A percentile compares a stretch with the other conserved stretches of the same genome.
Conservation (phyloP, 2,113 vertebrate species). For the Misgurnus anguillicaudatus region DNA sequence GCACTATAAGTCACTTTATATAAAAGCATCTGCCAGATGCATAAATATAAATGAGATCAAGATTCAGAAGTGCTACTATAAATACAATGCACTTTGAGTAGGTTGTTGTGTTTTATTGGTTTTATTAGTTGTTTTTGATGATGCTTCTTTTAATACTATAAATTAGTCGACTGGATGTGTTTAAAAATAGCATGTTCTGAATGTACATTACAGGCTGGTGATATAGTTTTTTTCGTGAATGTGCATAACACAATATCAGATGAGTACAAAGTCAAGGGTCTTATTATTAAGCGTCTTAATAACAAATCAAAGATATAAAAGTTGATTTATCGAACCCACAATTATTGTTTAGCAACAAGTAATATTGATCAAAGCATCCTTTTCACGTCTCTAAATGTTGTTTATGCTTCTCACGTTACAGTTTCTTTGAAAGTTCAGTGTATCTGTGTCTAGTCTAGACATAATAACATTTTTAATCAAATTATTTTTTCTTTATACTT, state of each 20-base stretch:
- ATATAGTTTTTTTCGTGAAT: too few species aligned
- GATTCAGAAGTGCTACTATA: background rate
- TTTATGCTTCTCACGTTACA: background rate
- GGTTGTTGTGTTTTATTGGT: constrained; percentile 1
- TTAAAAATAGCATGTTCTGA: constrained; percentile 1
- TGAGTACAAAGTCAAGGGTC: background rate
- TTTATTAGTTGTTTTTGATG: background rate
- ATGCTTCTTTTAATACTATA: constrained; percentile 8
- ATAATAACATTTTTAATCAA: background rate
- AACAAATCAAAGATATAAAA: background rate
- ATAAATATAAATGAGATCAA: background rate
- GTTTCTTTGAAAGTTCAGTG: background rate
- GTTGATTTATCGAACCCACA: background rate
- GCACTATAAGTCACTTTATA: too few species aligned
- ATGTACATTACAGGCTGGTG: background rate
- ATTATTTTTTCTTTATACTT: background rate
- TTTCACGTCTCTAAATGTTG: background rate
- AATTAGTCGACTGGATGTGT: background rate
- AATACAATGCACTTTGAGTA: background rate
- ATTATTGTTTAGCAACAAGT: too few species aligned
- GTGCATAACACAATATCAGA: background rate
- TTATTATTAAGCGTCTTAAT: background rate
- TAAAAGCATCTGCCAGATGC: too few species aligned
- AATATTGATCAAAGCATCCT: background rate
- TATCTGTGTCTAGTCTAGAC: background rate